Percentiles rank a stretch among this genome's conserved stretches.
phyloP scores from a whole-genome alignment of 2,113 vertebrate species.

The Pleuronectes platessa region DNA sequence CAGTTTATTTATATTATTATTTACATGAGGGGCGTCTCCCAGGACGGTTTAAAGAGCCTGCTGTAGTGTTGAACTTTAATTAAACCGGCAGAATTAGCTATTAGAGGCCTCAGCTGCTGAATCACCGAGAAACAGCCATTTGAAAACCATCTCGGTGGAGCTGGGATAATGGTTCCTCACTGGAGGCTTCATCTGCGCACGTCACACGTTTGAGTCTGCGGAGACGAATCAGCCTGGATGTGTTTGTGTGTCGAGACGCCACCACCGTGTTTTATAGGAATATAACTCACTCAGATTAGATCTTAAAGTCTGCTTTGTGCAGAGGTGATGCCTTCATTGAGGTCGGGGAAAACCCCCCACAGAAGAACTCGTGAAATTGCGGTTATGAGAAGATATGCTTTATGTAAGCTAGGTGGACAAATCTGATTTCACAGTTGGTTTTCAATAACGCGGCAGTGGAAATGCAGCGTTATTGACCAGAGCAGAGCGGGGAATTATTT shows the following conservation, averaged over 20 bases:
- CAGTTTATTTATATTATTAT: slow-evolving; percentile 1
- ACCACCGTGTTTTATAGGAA: slow-evolving; percentile 3
- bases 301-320: slow-evolving; percentile 12
- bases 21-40: slow-evolving; percentile 35
- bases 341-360: neutral
- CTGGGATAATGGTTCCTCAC: slow-evolving; percentile 40
- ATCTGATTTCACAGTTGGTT: slow-evolving; percentile 43
- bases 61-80: slow-evolving; percentile 68
- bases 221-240: neutral
- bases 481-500: slow-evolving; percentile 45
- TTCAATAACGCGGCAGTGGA: slow-evolving; percentile 53
- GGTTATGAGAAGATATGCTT: slow-evolving; percentile 47
- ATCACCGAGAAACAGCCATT: slow-evolving; percentile 50
- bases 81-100: slow-evolving; percentile 72
- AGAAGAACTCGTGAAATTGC: slow-evolving; percentile 7
- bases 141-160: slow-evolving; percentile 19
- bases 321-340: neutral
- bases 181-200: slow-evolving; percentile 26
- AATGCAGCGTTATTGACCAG: slow-evolving; percentile 60
- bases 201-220: slow-evolving; percentile 3
- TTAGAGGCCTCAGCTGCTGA: slow-evolving; percentile 51
- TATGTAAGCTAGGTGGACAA: slow-evolving; percentile 41
- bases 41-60: slow-evolving; percentile 52
- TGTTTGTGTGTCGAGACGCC: slow-evolving; percentile 2
- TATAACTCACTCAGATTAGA: slow-evolving; percentile 21